These are phyloP conservation scores for Mormyrops attenuatus DNA, from an alignment of 2,797 vertebrate genomes.

Conservation along the genomic window DNA sequence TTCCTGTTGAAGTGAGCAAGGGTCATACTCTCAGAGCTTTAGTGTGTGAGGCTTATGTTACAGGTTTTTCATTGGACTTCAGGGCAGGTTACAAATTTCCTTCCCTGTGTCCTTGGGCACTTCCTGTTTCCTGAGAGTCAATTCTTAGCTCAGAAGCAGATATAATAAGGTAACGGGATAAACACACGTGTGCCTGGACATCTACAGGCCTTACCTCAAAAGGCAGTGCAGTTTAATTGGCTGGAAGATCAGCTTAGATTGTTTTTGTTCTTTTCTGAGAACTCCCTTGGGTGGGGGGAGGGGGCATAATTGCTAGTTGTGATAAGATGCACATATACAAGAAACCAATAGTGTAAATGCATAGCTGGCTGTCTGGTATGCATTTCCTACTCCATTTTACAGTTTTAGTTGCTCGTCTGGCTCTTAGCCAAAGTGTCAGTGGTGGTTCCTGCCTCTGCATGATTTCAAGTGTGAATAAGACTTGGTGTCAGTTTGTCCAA, in stretches of 20 bases:
- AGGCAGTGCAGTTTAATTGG: not conserved
- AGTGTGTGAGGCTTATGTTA: not conserved
- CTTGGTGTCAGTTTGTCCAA: not conserved
- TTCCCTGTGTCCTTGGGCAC: not conserved
- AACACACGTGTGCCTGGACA: not conserved
- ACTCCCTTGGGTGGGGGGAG: not conserved
- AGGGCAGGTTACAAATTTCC: conserved; percentile 10
- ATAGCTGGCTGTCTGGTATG: not conserved
- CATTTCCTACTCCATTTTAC: not conserved
- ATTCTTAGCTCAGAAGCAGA: not conserved
- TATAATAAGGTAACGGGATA: not conserved
- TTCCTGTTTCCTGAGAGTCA: conserved; percentile 21
- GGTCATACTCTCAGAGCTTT: not conserved
- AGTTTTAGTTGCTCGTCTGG: not conserved
- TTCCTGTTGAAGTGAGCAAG: not conserved
- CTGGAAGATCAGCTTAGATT: not conserved
- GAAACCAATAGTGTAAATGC: not conserved
- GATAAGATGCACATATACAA: not conserved
- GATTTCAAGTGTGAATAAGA: not conserved
- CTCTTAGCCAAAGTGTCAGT: not conserved
- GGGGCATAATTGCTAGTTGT: not conserved
- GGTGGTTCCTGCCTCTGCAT: not conserved
- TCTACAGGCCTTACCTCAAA: not conserved
- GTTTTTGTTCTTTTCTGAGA: not conserved
- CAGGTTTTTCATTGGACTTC: not conserved